Percentiles rank a stretch among this genome's conserved stretches.
Evolutionary conservation across 2,888 invertebrate genomes (phyloP).

Genomic region (Doris montereyensis): DNA sequence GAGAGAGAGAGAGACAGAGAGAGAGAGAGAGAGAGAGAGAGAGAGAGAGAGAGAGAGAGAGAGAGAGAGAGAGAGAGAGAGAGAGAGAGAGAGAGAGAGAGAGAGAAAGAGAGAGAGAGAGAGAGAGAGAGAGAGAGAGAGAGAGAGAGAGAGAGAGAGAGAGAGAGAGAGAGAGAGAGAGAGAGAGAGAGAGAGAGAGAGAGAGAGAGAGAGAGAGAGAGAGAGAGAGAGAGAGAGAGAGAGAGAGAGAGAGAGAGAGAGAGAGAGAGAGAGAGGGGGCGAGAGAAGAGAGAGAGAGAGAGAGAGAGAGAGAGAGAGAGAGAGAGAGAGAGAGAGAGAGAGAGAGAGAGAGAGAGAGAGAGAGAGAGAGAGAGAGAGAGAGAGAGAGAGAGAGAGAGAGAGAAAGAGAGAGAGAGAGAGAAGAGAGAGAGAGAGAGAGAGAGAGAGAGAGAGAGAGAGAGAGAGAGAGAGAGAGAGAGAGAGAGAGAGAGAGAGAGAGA

Average conservation of each 20-base stretch:
- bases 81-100: neutral
- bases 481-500: constrained; percentile 22
- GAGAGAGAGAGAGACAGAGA: neutral
- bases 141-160: neutral
- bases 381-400: neutral
- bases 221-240: constrained; percentile 16
- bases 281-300: neutral
- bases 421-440: neutral
- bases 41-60: neutral
- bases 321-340: constrained; percentile 24
- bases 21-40: constrained; percentile 5
- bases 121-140: neutral
- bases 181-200: constrained; percentile 7
- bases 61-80: neutral
- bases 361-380: constrained; percentile 13
- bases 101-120: neutral
- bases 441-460: constrained; percentile 11
- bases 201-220: constrained; percentile 13
- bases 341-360: constrained; percentile 16
- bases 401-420: neutral
- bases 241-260: neutral
- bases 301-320: constrained; percentile 22
- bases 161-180: neutral
- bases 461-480: constrained; percentile 10
- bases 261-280: neutral